Evolutionary conservation across 2,888 invertebrate species (phyloP), one percentile per base, ranked within the genome.

Genomic region (Lasioglossum zephyrum): DNA sequence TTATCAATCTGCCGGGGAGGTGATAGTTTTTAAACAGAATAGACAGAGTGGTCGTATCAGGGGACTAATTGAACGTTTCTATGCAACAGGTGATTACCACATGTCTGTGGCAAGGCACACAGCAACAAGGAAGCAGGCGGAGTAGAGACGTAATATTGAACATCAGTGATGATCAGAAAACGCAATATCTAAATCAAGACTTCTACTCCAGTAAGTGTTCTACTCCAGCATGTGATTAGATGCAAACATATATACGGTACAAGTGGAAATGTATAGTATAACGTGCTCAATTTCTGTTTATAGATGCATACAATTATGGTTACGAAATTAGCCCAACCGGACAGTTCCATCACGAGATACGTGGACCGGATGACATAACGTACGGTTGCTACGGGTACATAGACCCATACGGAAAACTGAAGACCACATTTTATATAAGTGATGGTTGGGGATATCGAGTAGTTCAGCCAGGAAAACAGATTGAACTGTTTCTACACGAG

Each of bases 341-440:
- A 13, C 97, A 97, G 95, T 98, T 97, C 94, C 97, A 97, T 94
- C 97, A 97, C 93, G 97, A 98, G 95, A 97, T 96, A 84, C 96
- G 97, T 81, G 97, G 97, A 6, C 97, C 97, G 0, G 97, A 97
- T 92, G 97, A 97, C 36, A 97, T 97, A 31, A 97, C 97, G 0
- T 97, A 97, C 92, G 98, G 98, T 88, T 98, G 98, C 94, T 98
- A 97, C 91, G 98, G 98, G 47, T 97, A 97, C 94, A 96, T 97
- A 66, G 97, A 97, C 94, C 96, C 97, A 0, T 96, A 96, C 74
- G 96, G 96, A 60, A 96, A 96, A 85, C 96, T 97, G 18, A 96
- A 96, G 57, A 97, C 97, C 73, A 97, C 97, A 41, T 97, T 97
- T 95, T 98, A 97, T 93, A 96, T 98, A 18, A 97, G 97, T 73